Base-by-base conservation (phyloP, 2,888 invertebrate species). In the Drosophila flavopinicola region DNA sequence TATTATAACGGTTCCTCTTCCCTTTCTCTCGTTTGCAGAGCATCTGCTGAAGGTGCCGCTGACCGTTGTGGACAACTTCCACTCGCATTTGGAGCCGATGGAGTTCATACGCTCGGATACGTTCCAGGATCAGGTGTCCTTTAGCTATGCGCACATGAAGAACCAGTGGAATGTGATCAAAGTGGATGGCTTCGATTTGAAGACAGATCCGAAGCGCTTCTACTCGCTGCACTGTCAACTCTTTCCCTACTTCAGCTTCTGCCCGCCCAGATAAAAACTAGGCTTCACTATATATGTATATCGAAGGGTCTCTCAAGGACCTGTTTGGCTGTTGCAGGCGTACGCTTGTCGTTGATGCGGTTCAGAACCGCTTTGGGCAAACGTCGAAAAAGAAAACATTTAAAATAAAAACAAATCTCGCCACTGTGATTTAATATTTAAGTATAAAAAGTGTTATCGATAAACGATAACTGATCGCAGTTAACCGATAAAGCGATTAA, bases 31-130 rank as follows among this genome's bases (percentile, higher is more conserved):
- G 10, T 1, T 33, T 51, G 27, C 87, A 91, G 98, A 98, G 91
- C 95, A 97, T 91, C 91, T 97, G 69, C 92, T 98, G 89, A 95
- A 95, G 89, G 95, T 95, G 79, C 95, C 96, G 45, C 92, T 99
- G 80, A 98, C 98, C 2, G 94, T 96, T 48, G 94, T 98, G 61
- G 95, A 96, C 71, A 95, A 95, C 90, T 98, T 99, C 91, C 98
- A 98, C 91, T 99, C 98, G 0, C 98, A 99, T 90, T 92, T 98
- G 84, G 98, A 99, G 89, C 96, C 96, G 57, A 96, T 98, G 95
- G 96, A 96, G 90, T 94, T 96, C 82, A 93, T 98, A 72, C 93
- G 94, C 49, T 92, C 94, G 66, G 95, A 96, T 79, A 94, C 94
- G 15, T 94, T 98, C 86, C 93, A 94, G 68, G 95, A 97, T 88